A percentile compares a stretch with the other conserved stretches of the same genome.
Evolutionary conservation across 2,113 vertebrate genomes (phyloP).

Genomic region (Lepisosteus oculatus): DNA sequence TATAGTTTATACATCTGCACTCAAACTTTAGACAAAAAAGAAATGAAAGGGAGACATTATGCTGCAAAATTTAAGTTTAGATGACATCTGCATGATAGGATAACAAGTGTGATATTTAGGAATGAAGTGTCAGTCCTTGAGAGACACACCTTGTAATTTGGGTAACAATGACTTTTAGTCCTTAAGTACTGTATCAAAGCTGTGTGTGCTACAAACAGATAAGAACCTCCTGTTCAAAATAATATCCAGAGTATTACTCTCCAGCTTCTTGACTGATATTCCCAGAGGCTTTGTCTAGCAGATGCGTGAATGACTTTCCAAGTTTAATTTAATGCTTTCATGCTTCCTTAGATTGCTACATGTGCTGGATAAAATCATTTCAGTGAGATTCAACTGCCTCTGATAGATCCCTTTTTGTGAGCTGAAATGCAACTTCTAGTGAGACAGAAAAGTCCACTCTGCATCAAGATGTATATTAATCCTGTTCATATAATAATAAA

Average conservation of each 20-base stretch:
- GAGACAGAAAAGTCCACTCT: conserved; percentile 13
- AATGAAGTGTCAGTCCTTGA: too few species aligned
- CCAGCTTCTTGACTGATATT: conserved; percentile 46
- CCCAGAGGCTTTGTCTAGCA: conserved; percentile 50
- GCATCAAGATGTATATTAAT: too few species aligned
- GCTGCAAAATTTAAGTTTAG: too few species aligned
- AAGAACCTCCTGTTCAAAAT: conserved; percentile 19
- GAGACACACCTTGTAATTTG: conserved; percentile 6
- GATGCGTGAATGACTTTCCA: conserved; percentile 58
- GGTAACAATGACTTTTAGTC: conserved; percentile 1
- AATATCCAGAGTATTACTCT: conserved; percentile 43
- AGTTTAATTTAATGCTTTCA: conserved; percentile 67
- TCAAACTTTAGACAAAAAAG: too few species aligned
- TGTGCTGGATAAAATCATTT: conserved; percentile 31
- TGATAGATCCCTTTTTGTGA: conserved; percentile 27
- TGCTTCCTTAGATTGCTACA: conserved; percentile 49
- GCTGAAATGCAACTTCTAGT: conserved; percentile 23
- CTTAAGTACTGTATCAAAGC: conserved; percentile 1
- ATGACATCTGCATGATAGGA: too few species aligned
- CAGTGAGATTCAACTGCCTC: conserved; percentile 22
- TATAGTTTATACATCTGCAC: too few species aligned
- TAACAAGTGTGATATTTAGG: too few species aligned
- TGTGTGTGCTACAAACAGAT: conserved; percentile 13
- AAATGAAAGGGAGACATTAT: too few species aligned
- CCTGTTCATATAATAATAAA: too few species aligned